Evolutionary conservation across 2,113 vertebrate species (phyloP).

Genomic region (Hepsetus odoe): DNA sequence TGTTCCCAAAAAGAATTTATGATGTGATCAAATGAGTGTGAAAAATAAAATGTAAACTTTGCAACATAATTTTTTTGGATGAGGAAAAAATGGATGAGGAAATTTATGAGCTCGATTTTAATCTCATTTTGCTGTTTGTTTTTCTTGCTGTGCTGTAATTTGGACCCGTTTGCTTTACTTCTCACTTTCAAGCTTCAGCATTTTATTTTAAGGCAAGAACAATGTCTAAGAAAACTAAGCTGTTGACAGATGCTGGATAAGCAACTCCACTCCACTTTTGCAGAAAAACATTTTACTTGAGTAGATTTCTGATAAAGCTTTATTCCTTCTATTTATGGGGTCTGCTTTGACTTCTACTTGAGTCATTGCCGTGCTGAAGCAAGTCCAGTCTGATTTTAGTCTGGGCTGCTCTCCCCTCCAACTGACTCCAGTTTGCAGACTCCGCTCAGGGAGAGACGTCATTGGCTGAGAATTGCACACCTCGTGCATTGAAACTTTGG

Average conservation of each 20-base stretch:
- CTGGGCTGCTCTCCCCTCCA: too few species aligned
- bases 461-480: conserved; percentile 44
- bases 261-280: too few species aligned
- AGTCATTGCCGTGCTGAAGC: neutral
- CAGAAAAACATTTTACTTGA: too few species aligned
- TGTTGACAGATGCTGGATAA: neutral
- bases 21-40: too few species aligned
- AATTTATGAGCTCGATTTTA: too few species aligned
- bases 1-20: too few species aligned
- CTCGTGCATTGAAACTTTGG: too few species aligned
- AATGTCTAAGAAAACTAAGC: neutral
- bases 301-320: neutral
- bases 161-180: too few species aligned
- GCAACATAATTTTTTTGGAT: too few species aligned
- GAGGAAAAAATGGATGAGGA: too few species aligned
- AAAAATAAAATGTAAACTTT: too few species aligned
- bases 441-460: conserved; percentile 43
- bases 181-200: neutral
- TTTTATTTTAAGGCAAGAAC: neutral
- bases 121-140: neutral
- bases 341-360: neutral
- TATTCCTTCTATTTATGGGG: neutral
- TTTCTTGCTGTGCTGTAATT: neutral
- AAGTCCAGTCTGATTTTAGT: too few species aligned
- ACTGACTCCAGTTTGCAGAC: conserved; percentile 21